Evolutionary conservation across 2,888 invertebrate species (phyloP), one percentile per base, ranked within the genome.

Genomic region (Campoletis raptor): DNA sequence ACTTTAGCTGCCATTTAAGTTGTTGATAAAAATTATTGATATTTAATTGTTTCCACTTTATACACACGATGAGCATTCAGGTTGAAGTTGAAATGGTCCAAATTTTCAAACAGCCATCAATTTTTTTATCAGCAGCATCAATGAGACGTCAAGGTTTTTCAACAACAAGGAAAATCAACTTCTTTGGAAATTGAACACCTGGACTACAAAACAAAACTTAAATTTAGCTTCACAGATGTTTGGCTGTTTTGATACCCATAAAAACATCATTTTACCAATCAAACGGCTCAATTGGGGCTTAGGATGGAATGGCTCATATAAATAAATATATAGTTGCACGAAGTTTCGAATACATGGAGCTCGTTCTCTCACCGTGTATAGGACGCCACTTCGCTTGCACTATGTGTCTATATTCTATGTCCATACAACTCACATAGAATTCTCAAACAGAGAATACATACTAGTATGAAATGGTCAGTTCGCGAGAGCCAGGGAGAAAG

Each of bases 391-490:
- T 79, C 73, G 79, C 76, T 57, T 72, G 80, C 57, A 66, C 72
- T 66, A 64, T 77, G 81, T 77, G 42, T 67, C 81, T 30, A 30
- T 30, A 61, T 61, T 61, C 30, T 61, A 61, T 61, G 61, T 61
- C 61, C 78, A 74, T 54, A 40, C 80, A 80, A 78, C 52, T 30
- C 40, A 78, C 77, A 48, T 67, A 76, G 83, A 73, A 78, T 69
- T 77, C 81, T 69, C 76, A 36, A 85, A 83, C 81, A 69, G 83
- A 83, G 86, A 67, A 76, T 80, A 76, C 40, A 64, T 45, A 70
- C 85, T 84, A 72, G 88, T 89, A 87, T 87, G 86, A 89, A 88
- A 91, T 89, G 91, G 90, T 88, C 90, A 90, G 89, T 89, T 89
- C 88, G 81, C 87, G 85, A 88, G 89, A 77, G 61, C 12, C 61